Conservation (phyloP, 2,797 vertebrate genomes). For the Acestrorhynchus altus region DNA sequence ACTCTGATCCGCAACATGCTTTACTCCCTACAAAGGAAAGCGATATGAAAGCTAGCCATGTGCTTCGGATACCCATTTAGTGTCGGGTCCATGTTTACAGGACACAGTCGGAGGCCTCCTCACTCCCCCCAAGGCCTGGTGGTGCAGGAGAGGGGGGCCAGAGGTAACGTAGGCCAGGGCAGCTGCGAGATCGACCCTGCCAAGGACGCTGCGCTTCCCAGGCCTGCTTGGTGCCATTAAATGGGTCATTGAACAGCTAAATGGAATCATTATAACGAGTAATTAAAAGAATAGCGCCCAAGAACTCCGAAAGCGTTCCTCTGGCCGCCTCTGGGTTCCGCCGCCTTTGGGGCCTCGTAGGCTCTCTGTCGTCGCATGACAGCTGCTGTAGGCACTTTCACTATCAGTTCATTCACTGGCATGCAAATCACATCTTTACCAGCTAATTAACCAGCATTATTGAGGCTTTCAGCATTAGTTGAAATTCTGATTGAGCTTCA, state of each 20-base stretch:
- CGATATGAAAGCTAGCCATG: slow-evolving; percentile 38
- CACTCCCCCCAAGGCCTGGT: slow-evolving; percentile 20
- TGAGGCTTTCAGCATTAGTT: slow-evolving; percentile 73
- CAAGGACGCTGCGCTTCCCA: slow-evolving; percentile 82
- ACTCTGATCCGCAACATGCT: slow-evolving; percentile 24
- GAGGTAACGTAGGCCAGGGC: slow-evolving; percentile 70
- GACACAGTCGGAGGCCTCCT: slow-evolving; percentile 41
- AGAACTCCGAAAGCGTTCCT: slow-evolving; percentile 71
- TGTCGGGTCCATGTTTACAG: slow-evolving; percentile 45
- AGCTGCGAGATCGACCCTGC: slow-evolving; percentile 81
- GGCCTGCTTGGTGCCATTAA: slow-evolving; percentile 79
- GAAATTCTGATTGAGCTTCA: slow-evolving; percentile 69
- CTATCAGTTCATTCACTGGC: slow-evolving; percentile 75
- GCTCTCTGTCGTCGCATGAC: slow-evolving; percentile 70
- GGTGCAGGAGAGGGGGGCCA: slow-evolving; percentile 25
- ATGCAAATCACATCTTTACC: slow-evolving; percentile 74
- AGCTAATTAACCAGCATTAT: slow-evolving; percentile 78
- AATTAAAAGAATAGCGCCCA: slow-evolving; percentile 83
- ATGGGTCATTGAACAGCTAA: slow-evolving; percentile 86
- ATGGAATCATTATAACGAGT: slow-evolving; percentile 86
- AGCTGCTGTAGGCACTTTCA: slow-evolving; percentile 76
- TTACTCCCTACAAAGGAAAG: slow-evolving; percentile 38
- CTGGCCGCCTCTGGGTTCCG: slow-evolving; percentile 72
- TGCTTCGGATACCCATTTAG: slow-evolving; percentile 42
- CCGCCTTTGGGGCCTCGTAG: slow-evolving; percentile 69